phyloP scores from a whole-genome alignment of 23 tunicate species.

The Phallusia fumigata region DNA sequence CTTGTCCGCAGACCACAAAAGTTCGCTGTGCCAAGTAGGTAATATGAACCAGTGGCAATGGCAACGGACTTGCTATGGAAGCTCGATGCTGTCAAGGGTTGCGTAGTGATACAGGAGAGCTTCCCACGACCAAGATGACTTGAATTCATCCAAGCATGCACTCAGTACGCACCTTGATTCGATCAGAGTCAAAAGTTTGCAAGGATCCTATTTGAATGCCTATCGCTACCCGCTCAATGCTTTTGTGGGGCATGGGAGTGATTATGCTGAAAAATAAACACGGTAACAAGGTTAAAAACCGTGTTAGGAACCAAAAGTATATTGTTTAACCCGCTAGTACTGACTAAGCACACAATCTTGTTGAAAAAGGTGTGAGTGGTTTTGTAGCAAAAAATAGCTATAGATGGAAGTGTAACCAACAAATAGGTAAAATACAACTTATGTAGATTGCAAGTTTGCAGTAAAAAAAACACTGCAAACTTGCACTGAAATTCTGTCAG shows the following conservation, averaged over 20 bases:
- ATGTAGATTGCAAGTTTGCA: no score
- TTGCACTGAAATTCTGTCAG: no score
- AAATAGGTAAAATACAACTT: no score
- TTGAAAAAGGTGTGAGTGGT: no score
- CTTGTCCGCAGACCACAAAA: no score
- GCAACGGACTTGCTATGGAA: neutral
- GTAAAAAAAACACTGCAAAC: no score
- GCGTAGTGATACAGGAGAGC: neutral
- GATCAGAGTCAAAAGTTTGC: neutral
- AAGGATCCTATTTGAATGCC: slow-evolving; percentile 5
- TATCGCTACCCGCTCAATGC: neutral
- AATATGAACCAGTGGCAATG: neutral
- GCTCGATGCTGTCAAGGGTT: neutral
- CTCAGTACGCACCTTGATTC: slow-evolving; percentile 1
- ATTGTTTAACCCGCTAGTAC: no score
- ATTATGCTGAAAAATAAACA: neutral
- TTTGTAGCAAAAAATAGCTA: no score
- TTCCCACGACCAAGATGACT: slow-evolving; percentile 4
- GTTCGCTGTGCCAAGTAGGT: neutral
- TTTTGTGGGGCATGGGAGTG: neutral
- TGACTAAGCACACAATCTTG: no score
- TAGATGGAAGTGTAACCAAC: no score
- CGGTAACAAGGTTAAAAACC: neutral
- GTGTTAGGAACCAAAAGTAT: no score
- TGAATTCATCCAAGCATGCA: neutral